A percentile compares a stretch with the other conserved stretches of the same genome.
Conservation (phyloP, 2,797 vertebrate genomes). For the Carcharodon carcharias region DNA sequence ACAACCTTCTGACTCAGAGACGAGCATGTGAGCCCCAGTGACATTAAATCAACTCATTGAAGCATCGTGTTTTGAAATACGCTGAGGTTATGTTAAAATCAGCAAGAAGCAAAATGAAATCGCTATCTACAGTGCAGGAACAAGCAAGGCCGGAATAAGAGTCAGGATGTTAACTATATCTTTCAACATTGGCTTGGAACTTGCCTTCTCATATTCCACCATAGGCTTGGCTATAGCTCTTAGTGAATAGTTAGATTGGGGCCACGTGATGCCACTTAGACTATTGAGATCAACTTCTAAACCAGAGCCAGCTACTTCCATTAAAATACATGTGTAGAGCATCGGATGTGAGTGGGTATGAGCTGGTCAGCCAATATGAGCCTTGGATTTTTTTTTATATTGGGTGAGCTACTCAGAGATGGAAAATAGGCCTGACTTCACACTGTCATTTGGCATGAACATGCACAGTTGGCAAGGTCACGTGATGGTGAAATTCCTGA, state of each 20-base stretch:
- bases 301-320: not conserved
- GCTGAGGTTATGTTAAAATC: not conserved
- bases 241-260: not conserved
- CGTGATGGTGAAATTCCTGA: not conserved
- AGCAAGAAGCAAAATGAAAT: not conserved
- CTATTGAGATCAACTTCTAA: not conserved
- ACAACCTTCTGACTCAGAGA: not conserved
- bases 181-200: not conserved
- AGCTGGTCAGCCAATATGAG: not conserved
- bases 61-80: not conserved
- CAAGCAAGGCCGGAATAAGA: not conserved
- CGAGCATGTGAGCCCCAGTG: not conserved
- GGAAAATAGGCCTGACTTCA: constrained; percentile 12
- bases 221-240: not conserved
- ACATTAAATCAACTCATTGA: not conserved
- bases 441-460: not conserved
- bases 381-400: not conserved
- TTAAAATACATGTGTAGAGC: not conserved
- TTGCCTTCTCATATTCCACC: not conserved
- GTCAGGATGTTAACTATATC: not conserved
- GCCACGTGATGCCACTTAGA: not conserved
- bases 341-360: not conserved
- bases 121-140: not conserved
- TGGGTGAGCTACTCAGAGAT: not conserved
- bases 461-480: not conserved